Base-by-base conservation (phyloP, 2,888 invertebrate species). In the Strigamia maritima region DNA sequence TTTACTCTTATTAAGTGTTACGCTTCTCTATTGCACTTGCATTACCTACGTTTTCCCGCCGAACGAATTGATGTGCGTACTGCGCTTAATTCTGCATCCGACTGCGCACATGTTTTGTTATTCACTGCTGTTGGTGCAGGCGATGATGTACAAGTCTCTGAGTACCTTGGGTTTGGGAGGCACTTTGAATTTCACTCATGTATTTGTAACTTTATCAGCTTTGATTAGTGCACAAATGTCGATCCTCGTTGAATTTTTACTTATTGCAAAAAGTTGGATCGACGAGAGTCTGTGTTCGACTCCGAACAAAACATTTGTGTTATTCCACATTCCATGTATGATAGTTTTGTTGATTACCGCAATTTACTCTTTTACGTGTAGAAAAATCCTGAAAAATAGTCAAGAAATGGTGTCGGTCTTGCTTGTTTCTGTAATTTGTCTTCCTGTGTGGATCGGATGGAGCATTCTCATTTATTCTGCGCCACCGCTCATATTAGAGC, bases 161-260 rank as follows among this genome's bases (percentile, higher is more conserved):
- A 85, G 85, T 12, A 82, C 84, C 1, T 82, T 86, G 16, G 86
- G 86, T 3, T 82, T 85, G 2, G 86, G 86, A 22, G 86, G 86
- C 26, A 24, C 70, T 26, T 19, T 79, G 14, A 80, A 80, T 22
- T 60, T 75, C 35, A 76, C 81, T 7, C 81, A 81, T 49, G 80
- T 81, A 75, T 78, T 80, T 7, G 49, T 81, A 12, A 80, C 80
- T 26, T 77, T 81, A 12, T 65, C 81, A 14, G 81, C 80, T 79
- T 80, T 81, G 26, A 80, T 81, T 2, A 77, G 77, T 19, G 38
- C 85, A 31, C 85, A 85, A 80, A 80, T 84, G 12, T 84, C 84
- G 19, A 82, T 85, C 22, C 83, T 82, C 78, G 81, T 84, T 19
- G 84, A 85, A 80, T 85, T 85, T 84, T 60, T 79, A 75, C 10